A percentile compares a stretch with the other conserved stretches of the same genome.
Evolutionary conservation across 2,797 vertebrate species (phyloP).

Genomic region (Halcyon chelicuti): DNA sequence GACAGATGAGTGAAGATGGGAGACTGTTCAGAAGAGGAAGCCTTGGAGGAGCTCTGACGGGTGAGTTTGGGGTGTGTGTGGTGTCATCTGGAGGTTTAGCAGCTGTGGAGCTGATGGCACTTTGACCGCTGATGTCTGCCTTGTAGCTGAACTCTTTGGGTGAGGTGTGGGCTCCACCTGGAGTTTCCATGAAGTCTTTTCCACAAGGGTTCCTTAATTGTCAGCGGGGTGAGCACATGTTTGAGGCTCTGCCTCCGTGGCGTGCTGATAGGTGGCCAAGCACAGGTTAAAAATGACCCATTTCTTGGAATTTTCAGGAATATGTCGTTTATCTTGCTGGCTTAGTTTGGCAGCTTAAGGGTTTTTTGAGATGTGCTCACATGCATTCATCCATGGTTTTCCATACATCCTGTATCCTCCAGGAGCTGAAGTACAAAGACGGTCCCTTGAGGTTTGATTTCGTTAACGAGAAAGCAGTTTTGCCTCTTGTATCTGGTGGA

Average conservation of each 20-base stretch:
- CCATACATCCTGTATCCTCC: neutral
- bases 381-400: neutral
- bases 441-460: neutral
- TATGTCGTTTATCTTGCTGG: neutral
- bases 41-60: constrained; percentile 93
- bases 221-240: neutral
- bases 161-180: neutral
- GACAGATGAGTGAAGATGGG: constrained; percentile 90
- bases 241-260: neutral
- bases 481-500: neutral
- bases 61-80: constrained; percentile 72
- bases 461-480: neutral
- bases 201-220: accelerated
- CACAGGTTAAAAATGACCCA: neutral
- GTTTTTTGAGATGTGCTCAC: neutral
- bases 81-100: neutral
- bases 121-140: neutral
- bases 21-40: constrained; percentile 89
- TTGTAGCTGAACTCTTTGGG: accelerated
- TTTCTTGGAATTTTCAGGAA: neutral
- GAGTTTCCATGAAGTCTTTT: neutral
- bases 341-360: neutral
- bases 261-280: neutral
- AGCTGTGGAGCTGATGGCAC: neutral
- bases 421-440: neutral